phyloP scores from a whole-genome alignment of 2,888 invertebrate species.

The Tetragnatha montana region DNA sequence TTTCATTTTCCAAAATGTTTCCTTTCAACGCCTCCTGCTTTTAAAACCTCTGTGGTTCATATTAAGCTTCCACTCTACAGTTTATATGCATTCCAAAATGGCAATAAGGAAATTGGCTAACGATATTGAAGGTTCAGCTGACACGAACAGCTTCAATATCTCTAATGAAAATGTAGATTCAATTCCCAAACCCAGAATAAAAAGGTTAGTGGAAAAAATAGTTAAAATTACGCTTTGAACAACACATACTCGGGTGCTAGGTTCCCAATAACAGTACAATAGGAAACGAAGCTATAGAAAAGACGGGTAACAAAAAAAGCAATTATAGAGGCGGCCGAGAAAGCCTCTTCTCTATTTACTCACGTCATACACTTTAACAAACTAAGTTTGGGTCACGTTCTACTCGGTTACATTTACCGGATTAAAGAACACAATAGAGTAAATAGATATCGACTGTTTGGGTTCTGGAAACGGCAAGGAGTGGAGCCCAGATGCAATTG shows the following conservation, averaged over 20 bases:
- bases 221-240: conserved; percentile 42
- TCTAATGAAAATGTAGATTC: conserved; percentile 14
- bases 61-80: no score
- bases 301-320: conserved; percentile 48
- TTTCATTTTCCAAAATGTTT: no score
- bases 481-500: conserved; percentile 68
- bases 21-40: no score
- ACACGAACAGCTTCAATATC: neutral
- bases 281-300: conserved; percentile 15
- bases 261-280: conserved; percentile 38
- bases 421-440: conserved; percentile 71
- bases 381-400: conserved; percentile 70
- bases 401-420: conserved; percentile 69
- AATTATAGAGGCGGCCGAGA: conserved; percentile 68
- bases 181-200: neutral
- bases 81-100: neutral
- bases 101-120: neutral
- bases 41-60: no score
- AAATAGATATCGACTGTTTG: conserved; percentile 71
- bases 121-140: no score
- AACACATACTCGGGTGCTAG: conserved; percentile 62
- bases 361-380: conserved; percentile 70
- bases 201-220: conserved; percentile 31
- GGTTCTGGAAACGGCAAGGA: conserved; percentile 61
- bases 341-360: conserved; percentile 69